Conservation (phyloP, 2,797 vertebrate genomes). For the Kryptopterus vitreolus region DNA sequence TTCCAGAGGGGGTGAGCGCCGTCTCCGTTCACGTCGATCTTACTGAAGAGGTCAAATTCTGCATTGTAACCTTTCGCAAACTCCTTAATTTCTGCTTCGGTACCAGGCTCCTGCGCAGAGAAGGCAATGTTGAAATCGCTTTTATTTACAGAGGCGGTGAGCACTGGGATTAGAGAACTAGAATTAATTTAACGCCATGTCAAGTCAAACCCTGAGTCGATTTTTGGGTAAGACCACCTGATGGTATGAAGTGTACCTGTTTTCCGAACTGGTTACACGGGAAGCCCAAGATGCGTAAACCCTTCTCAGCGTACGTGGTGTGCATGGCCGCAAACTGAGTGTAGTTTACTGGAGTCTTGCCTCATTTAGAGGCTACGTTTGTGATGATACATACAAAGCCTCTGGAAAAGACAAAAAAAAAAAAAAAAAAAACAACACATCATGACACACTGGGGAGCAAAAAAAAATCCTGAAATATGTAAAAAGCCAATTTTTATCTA, state of each 20-base stretch:
- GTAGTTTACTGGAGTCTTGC: constrained; percentile 94
- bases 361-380: constrained; percentile 97
- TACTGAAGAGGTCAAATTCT: constrained; percentile 90
- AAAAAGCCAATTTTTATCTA: not conserved
- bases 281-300: constrained; percentile 94
- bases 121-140: not conserved
- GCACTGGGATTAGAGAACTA: no score
- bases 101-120: constrained; percentile 84
- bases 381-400: constrained; percentile 87
- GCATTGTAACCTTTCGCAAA: constrained; percentile 84
- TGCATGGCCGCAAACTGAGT: constrained; percentile 91
- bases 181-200: no score
- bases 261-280: constrained; percentile 97
- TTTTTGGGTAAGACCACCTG: no score
- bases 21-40: constrained; percentile 93
- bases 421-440: not conserved
- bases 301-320: constrained; percentile 84
- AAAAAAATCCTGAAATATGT: not conserved
- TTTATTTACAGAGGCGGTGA: not conserved
- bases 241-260: constrained; percentile 75
- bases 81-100: constrained; percentile 83
- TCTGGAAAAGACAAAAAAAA: constrained; percentile 63
- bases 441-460: not conserved
- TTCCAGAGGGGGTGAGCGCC: constrained; percentile 90
- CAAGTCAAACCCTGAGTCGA: not conserved